Conservation (phyloP, 1,140 invertebrate genomes). For the Ylistrum balloti region DNA sequence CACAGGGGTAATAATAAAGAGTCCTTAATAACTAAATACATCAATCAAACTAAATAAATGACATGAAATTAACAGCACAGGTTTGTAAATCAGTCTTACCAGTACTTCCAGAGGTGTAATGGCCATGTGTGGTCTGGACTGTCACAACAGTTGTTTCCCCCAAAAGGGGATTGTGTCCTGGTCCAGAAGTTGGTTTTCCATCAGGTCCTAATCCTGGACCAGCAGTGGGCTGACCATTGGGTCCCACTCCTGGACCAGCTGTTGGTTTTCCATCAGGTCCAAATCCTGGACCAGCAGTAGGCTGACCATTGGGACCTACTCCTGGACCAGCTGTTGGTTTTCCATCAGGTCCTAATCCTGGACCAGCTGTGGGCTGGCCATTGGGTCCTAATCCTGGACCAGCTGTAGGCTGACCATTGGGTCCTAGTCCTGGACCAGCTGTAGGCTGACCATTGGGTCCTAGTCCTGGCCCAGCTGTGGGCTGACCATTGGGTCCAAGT, state of each 20-base stretch:
- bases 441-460: constrained; percentile 6
- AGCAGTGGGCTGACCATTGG: neutral
- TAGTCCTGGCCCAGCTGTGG: neutral
- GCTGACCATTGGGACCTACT: no score
- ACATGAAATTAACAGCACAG: no score
- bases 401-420: constrained; percentile 5
- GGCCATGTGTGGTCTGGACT: neutral
- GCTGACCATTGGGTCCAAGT: neutral
- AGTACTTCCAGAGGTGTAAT: neutral
- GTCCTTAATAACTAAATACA: no score
- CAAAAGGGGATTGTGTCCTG: neutral
- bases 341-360: neutral
- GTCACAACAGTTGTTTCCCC: neutral
- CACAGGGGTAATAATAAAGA: no score
- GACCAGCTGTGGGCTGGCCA: constrained; percentile 6
- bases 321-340: constrained; percentile 50
- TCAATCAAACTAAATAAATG: no score
- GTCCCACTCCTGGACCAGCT: neutral
- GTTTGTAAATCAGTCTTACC: constrained; percentile 42
- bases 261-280: constrained; percentile 18
- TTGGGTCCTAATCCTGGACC: constrained; percentile 3
- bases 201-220: constrained; percentile 25
- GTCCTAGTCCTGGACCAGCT: neutral
- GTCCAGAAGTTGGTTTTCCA: constrained; percentile 42
- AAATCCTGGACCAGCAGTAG: constrained; percentile 19